Evolutionary conservation across 2,113 vertebrate species (phyloP).

Genomic region (Carollia perspicillata): DNA sequence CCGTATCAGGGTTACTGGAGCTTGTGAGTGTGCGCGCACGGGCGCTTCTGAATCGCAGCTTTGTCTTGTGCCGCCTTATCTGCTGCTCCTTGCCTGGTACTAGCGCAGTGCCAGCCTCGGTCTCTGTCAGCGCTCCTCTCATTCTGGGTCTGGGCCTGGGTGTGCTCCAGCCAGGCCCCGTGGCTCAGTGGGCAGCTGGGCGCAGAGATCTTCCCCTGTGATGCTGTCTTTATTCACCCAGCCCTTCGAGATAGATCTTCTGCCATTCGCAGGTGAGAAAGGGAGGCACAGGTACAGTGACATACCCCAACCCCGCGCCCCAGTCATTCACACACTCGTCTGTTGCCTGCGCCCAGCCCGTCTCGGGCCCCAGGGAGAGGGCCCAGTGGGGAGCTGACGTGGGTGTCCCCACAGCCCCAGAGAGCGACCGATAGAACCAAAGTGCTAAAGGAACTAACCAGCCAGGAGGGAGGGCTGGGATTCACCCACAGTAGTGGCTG

Average conservation of each 20-base stretch:
- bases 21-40: too few species aligned
- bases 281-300: not conserved
- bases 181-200: not conserved
- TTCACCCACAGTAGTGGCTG: accelerated
- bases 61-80: not conserved
- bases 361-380: not conserved
- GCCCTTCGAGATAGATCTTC: not conserved
- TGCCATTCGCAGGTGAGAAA: not conserved
- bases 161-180: not conserved
- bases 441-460: not conserved
- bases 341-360: not conserved
- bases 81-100: not conserved
- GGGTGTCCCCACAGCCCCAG: accelerated
- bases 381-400: not conserved
- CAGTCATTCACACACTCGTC: not conserved
- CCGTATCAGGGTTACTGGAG: not conserved
- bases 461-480: not conserved
- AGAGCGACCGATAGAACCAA: not conserved
- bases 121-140: not conserved
- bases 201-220: accelerated
- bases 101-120: not conserved
- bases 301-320: not conserved
- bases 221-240: not conserved
- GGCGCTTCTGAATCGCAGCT: not conserved
- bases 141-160: not conserved